Evolutionary conservation across 2,888 invertebrate genomes (phyloP).

Genomic region (Ectemnius lituratus): DNA sequence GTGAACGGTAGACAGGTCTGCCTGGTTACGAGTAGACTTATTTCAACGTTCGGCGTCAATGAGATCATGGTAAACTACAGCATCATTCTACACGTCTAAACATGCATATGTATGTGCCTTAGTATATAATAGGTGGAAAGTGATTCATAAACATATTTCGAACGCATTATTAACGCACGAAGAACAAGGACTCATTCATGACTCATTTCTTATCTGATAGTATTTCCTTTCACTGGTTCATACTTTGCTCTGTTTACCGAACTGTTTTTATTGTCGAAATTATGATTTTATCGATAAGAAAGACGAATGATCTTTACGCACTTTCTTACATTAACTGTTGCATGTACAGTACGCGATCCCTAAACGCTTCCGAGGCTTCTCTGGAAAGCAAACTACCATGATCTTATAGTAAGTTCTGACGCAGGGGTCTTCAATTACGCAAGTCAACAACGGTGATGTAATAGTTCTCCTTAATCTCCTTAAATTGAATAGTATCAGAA

Average conservation of each 20-base stretch:
- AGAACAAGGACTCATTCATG: conserved; percentile 21
- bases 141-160: conserved; percentile 30
- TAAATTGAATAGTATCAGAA: conserved; percentile 35
- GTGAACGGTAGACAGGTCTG: conserved; percentile 27
- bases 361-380: conserved; percentile 38
- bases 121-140: neutral
- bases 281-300: neutral
- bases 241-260: conserved; percentile 20
- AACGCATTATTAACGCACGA: too few species aligned
- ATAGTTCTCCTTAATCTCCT: conserved; percentile 23
- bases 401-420: conserved; percentile 37
- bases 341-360: neutral
- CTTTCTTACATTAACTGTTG: too few species aligned
- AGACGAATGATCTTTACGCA: too few species aligned
- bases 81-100: too few species aligned
- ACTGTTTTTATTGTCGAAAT: neutral
- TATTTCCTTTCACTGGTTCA: conserved; percentile 46
- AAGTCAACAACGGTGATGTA: conserved; percentile 37
- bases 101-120: too few species aligned
- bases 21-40: conserved; percentile 53
- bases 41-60: conserved; percentile 61
- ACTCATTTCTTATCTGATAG: conserved; percentile 25
- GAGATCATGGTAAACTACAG: conserved; percentile 15
- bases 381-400: conserved; percentile 22
- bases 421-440: conserved; percentile 33